These are phyloP conservation scores for Smutsia gigantea DNA, from an alignment of 2,797 vertebrate genomes.

Conservation along the genomic window DNA sequence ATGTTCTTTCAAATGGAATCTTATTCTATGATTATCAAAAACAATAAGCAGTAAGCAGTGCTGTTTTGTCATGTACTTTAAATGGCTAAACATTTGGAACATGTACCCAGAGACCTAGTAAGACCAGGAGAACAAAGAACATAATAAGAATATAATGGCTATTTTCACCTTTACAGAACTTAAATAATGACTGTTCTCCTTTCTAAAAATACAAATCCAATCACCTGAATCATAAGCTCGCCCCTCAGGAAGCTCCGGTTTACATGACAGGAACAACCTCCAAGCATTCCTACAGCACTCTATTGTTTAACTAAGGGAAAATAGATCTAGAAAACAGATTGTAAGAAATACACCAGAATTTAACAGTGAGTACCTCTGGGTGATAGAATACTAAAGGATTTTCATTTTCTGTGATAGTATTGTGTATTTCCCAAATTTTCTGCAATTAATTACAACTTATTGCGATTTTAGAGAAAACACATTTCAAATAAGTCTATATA, in stretches of 20 bases:
- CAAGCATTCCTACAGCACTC: not conserved
- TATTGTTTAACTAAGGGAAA: not conserved
- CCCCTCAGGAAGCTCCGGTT: not conserved
- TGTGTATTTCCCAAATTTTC: constrained; percentile 1
- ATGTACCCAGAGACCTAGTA: not conserved
- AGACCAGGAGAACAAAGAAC: not conserved
- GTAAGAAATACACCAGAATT: not conserved
- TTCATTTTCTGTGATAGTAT: not conserved
- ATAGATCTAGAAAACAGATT: not conserved
- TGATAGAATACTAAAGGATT: not conserved
- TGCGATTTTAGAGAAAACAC: not conserved
- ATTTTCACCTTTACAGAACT: not conserved
- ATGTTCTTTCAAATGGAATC: constrained; percentile 12
- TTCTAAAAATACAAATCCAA: not conserved
- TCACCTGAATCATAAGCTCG: not conserved
- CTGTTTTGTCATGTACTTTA: not conserved
- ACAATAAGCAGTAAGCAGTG: not conserved
- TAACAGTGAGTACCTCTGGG: not conserved
- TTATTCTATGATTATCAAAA: not conserved
- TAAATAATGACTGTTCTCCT: not conserved
- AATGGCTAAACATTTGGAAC: not conserved
- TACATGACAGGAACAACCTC: not conserved
- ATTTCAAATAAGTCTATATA: not conserved
- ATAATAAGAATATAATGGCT: not conserved
- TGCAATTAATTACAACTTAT: not conserved